Conservation (phyloP, 2,113 vertebrate species). For the Coryphaenoides rupestris region DNA sequence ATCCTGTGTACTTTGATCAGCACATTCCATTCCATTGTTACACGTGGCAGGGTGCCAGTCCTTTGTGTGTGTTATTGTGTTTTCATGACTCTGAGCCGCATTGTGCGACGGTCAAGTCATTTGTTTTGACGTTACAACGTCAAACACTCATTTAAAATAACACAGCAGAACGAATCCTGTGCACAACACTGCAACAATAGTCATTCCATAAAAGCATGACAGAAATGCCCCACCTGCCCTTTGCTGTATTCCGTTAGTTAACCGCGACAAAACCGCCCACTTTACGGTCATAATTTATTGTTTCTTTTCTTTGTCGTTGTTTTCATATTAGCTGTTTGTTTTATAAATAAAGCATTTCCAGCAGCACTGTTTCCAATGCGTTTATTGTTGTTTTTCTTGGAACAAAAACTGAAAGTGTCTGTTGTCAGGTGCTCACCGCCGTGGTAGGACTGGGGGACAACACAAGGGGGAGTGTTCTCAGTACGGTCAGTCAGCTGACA, state of each 20-base stretch:
- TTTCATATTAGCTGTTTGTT: conserved; percentile 50
- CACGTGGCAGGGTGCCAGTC: conserved; percentile 34
- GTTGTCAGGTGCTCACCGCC: conserved; percentile 4
- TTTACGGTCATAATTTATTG: conserved; percentile 63
- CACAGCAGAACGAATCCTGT: too few species aligned
- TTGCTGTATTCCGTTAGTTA: conserved; percentile 39
- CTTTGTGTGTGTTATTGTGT: conserved; percentile 14
- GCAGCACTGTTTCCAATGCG: conserved; percentile 25
- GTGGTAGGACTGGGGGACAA: conserved; percentile 2
- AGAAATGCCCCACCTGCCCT: conserved; percentile 23
- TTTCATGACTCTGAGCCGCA: too few species aligned
- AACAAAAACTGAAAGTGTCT: conserved; percentile 12
- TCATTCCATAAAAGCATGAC: background rate
- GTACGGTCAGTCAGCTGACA: background rate
- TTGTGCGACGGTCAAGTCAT: too few species aligned
- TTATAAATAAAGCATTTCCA: conserved; percentile 63
- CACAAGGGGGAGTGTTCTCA: conserved; percentile 1
- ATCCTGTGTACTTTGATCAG: conserved; percentile 45
- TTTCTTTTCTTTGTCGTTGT: conserved; percentile 44
- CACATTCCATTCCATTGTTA: conserved; percentile 52
- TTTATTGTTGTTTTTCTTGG: conserved; percentile 13
- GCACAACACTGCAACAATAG: too few species aligned
- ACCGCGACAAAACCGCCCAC: conserved; percentile 45
- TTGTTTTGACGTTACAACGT: too few species aligned
- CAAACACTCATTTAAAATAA: too few species aligned